phyloP scores from a whole-genome alignment of 2,113 vertebrate genomes.

The Trichomycterus rosablanca region DNA sequence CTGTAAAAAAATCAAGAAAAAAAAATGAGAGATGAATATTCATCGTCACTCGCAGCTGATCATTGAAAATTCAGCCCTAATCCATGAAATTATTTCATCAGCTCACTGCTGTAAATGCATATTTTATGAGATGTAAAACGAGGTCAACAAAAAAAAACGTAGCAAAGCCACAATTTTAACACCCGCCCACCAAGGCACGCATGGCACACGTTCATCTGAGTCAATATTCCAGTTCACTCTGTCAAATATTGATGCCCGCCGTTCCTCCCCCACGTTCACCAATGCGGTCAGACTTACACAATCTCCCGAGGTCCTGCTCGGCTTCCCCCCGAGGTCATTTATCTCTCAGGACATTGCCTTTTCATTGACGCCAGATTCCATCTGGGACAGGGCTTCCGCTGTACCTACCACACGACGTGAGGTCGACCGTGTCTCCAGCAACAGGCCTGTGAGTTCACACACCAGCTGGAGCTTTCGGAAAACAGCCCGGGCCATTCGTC shows the following conservation, averaged over 20 bases:
- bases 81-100: slow-evolving; percentile 35
- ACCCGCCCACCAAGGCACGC: slow-evolving; percentile 23
- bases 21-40: slow-evolving; percentile 49
- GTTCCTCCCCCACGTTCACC: slow-evolving; percentile 24
- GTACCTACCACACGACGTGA: slow-evolving; percentile 23
- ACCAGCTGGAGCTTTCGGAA: slow-evolving; percentile 33
- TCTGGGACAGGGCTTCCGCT: slow-evolving; percentile 19
- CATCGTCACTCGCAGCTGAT: slow-evolving; percentile 49
- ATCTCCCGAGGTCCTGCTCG: slow-evolving; percentile 20
- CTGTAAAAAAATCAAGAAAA: slow-evolving; percentile 35
- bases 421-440: slow-evolving; percentile 23
- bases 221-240: slow-evolving; percentile 31
- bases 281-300: slow-evolving; percentile 1
- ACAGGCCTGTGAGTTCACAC: slow-evolving; percentile 29
- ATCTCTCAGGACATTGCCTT: slow-evolving; percentile 49
- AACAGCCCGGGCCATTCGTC: slow-evolving; percentile 29
- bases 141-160: slow-evolving; percentile 49
- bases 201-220: slow-evolving; percentile 32
- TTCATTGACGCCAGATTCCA: slow-evolving; percentile 31
- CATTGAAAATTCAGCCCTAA: slow-evolving; percentile 42
- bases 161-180: slow-evolving; percentile 24
- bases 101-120: slow-evolving; percentile 25
- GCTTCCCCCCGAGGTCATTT: slow-evolving; percentile 44
- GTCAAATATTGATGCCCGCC: slow-evolving; percentile 45
- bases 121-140: slow-evolving; percentile 51